Evolutionary conservation across 2,113 vertebrate genomes (phyloP).

Genomic region (Phrynocephalus versicolor): DNA sequence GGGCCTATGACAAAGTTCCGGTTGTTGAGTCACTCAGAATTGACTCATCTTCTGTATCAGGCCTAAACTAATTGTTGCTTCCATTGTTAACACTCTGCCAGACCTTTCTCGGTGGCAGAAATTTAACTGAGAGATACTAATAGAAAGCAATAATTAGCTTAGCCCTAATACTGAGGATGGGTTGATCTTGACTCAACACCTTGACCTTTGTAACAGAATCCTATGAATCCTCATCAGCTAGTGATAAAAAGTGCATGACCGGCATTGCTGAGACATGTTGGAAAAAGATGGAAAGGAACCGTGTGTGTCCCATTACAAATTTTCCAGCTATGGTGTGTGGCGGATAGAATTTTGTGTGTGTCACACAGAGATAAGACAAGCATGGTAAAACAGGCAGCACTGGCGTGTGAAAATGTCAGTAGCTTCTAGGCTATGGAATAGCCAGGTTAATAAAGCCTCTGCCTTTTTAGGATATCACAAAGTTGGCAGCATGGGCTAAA

Average conservation of each 20-base stretch:
- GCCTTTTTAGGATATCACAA: not conserved
- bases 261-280: not conserved
- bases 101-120: no score
- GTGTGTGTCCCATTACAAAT: not conserved
- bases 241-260: not conserved
- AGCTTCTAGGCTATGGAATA: not conserved
- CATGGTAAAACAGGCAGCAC: not conserved
- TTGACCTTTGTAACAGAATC: not conserved
- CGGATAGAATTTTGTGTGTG: not conserved
- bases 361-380: not conserved
- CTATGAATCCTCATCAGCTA: not conserved
- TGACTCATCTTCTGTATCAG: no score
- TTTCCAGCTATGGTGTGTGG: not conserved
- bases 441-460: not conserved
- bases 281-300: not conserved
- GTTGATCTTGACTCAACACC: not conserved
- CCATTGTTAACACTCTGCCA: no score
- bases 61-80: no score
- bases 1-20: not conserved
- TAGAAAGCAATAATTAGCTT: not conserved
- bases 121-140: not conserved
- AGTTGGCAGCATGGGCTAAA: no score
- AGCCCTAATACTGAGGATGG: not conserved
- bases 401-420: not conserved
- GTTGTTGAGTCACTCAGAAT: no score